These are phyloP conservation scores for Oreohelix idahoensis DNA, from an alignment of 1,140 invertebrate species.

Conservation along the genomic window DNA sequence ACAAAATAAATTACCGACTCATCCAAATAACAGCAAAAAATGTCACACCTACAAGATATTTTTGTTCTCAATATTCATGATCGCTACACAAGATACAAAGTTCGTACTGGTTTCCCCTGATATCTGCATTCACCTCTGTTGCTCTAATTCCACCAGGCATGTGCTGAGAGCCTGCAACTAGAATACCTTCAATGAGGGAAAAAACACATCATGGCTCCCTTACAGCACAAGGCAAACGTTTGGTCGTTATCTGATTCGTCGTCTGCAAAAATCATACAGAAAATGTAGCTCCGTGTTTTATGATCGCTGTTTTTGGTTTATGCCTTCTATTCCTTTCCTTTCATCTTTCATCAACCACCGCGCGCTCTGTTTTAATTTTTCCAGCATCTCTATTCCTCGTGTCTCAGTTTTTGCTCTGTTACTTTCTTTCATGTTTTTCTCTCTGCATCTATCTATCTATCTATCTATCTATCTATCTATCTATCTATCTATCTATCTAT, in stretches of 20 bases:
- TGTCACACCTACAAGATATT: background rate
- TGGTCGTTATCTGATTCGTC: constrained; percentile 14
- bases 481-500: too few relatives aligned
- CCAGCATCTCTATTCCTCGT: background rate
- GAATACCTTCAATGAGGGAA: background rate
- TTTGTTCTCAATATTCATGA: background rate
- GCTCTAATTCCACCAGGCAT: background rate
- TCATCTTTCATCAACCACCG: constrained; percentile 1
- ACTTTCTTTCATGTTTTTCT: background rate
- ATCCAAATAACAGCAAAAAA: background rate
- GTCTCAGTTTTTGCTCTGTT: background rate
- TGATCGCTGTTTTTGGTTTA: constrained; percentile 2
- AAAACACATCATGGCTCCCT: background rate
- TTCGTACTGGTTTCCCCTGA: background rate
- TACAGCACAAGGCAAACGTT: background rate
- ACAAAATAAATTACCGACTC: background rate
- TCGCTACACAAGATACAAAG: background rate
- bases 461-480: too few relatives aligned
- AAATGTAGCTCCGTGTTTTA: background rate
- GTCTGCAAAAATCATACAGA: constrained; percentile 5
- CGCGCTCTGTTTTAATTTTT: background rate
- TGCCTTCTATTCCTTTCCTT: background rate
- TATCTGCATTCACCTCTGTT: background rate
- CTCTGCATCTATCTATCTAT: background rate
- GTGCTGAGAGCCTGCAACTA: background rate